A percentile compares a stretch with the other conserved stretches of the same genome.
These are phyloP conservation scores for Dolichoris vasculosae DNA, from an alignment of 1,140 invertebrate genomes.

Conservation along the genomic window DNA sequence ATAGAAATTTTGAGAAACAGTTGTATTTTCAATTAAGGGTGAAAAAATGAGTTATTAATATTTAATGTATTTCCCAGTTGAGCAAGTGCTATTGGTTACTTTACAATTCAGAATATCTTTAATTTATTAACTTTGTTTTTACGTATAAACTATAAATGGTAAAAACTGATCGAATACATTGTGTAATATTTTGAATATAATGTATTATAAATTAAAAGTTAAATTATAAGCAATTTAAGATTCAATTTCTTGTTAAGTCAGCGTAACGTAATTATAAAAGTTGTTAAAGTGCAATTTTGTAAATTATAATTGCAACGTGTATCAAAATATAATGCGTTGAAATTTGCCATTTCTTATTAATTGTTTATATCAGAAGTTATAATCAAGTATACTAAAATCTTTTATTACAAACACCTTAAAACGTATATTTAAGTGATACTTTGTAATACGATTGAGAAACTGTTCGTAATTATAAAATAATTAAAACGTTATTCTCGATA, in stretches of 20 bases:
- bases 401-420: background rate
- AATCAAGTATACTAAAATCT: background rate
- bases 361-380: background rate
- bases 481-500: too few species aligned
- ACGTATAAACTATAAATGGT: too few species aligned
- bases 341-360: background rate
- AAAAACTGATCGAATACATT: background rate
- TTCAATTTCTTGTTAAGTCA: background rate
- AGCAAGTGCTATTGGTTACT: too few species aligned
- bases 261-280: background rate
- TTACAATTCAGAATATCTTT: too few species aligned
- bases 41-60: too few species aligned
- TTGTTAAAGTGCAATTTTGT: background rate
- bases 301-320: background rate
- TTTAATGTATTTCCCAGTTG: too few species aligned
- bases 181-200: background rate
- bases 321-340: background rate
- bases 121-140: too few species aligned
- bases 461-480: too few species aligned
- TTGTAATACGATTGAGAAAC: too few species aligned
- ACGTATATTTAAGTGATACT: background rate
- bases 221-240: background rate
- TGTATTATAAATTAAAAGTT: background rate
- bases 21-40: too few species aligned
- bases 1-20: too few species aligned